These are phyloP conservation scores for Punctoribates punctum DNA, from an alignment of 2,888 invertebrate species.

Conservation along the genomic window DNA sequence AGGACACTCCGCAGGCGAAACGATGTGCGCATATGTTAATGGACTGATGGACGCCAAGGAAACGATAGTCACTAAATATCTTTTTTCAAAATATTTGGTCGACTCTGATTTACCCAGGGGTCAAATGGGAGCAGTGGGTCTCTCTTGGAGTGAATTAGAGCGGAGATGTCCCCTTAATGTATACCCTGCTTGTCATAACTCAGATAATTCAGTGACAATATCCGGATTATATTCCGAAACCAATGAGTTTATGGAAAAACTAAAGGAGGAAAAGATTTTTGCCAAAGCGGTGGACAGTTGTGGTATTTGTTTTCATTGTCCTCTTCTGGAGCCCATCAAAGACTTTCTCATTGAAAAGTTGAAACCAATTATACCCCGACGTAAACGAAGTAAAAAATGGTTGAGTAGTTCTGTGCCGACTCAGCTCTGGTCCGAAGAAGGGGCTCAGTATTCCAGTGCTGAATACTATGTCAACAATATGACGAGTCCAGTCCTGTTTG, in stretches of 20 bases:
- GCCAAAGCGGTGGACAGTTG: slow-evolving; percentile 40
- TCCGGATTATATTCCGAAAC: slow-evolving; percentile 54
- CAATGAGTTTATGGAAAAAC: slow-evolving; percentile 26
- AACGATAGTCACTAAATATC: slow-evolving; percentile 58
- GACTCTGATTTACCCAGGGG: slow-evolving; percentile 45
- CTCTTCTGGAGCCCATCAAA: slow-evolving; percentile 78
- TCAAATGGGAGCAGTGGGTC: slow-evolving; percentile 53
- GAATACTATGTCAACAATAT: slow-evolving; percentile 95
- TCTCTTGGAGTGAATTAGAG: slow-evolving; percentile 52
- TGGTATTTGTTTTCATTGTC: slow-evolving; percentile 64
- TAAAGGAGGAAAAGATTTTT: slow-evolving; percentile 50
- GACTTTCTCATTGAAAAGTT: slow-evolving; percentile 63
- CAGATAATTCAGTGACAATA: slow-evolving; percentile 47
- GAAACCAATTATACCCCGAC: slow-evolving; percentile 64
- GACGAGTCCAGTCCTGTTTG: slow-evolving; percentile 85
- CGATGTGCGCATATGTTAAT: slow-evolving; percentile 59
- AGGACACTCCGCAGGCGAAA: slow-evolving; percentile 59
- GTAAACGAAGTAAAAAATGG: slow-evolving; percentile 79
- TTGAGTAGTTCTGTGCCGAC: slow-evolving; percentile 88
- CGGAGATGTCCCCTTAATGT: slow-evolving; percentile 52
- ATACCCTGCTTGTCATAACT: slow-evolving; percentile 57
- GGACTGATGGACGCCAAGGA: slow-evolving; percentile 58
- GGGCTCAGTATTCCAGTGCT: slow-evolving; percentile 77
- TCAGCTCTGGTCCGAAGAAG: slow-evolving; percentile 67
- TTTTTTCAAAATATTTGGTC: slow-evolving; percentile 54